Conservation (phyloP, 2,888 invertebrate species). For the Branchipolynoe longqiensis region DNA sequence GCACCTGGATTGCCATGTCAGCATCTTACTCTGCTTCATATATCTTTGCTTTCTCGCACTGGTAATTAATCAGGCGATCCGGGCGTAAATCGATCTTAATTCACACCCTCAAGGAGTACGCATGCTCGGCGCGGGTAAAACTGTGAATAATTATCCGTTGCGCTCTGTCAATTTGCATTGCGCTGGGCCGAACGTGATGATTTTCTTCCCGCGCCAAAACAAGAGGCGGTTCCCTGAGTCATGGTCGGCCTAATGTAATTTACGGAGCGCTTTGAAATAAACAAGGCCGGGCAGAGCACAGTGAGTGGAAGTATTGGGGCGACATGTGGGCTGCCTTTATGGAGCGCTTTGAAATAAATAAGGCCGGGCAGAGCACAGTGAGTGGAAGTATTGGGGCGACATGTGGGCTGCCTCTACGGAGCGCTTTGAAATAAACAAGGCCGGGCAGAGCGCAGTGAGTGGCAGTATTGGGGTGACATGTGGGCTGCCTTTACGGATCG, state of each 20-base stretch:
- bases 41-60: not conserved
- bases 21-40: not conserved
- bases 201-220: constrained; percentile 5
- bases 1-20: no score
- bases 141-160: constrained; percentile 26
- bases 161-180: constrained; percentile 54
- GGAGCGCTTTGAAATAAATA: no score
- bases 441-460: no score
- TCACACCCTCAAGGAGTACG: constrained; percentile 14
- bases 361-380: no score
- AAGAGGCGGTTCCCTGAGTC: not conserved
- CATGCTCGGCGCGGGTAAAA: constrained; percentile 11
- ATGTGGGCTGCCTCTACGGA: no score
- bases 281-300: no score
- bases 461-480: no score
- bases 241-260: constrained; percentile 4
- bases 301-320: no score
- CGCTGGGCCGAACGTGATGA: constrained; percentile 10
- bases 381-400: no score
- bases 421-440: no score
- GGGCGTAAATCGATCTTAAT: constrained; percentile 44
- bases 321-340: no score
- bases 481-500: no score
- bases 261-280: not conserved
- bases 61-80: constrained; percentile 51